Base-by-base conservation (phyloP, 2,888 invertebrate species). In the Leptinotarsa rubiginosa region DNA sequence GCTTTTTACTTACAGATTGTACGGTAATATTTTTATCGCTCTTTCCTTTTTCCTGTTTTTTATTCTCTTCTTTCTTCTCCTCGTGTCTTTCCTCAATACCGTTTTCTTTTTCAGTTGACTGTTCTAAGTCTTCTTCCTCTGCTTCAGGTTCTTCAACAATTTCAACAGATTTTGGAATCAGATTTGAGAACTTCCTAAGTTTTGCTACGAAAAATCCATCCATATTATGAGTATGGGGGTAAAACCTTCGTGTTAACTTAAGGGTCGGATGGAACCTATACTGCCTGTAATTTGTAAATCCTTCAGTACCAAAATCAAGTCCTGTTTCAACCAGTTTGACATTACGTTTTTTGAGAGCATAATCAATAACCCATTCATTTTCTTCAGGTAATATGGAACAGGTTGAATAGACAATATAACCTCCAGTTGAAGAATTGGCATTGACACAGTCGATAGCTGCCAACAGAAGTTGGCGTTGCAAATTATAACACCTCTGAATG, bases 131-230 rank as follows among this genome's bases (percentile, higher is more conserved):
- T 31, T 88, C 88, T 47, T 89, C 89, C 75, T 88, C 88, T 62
- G 88, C 88, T 78, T 89, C 89, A 82, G 89, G 89, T 70, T 82
- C 77, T 47, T 82, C 82, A 49, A 81, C 81, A 41, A 81, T 79
- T 10, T 70, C 76, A 41, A 41, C 10, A 75, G 83, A 74, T 76
- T 87, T 81, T 79, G 89, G 79, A 62, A 84, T 83, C 16, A 92
- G 90, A 89, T 98, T 96, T 0, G 96, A 96, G 86, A 98, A 95
- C 86, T 99, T 99, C 89, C 97, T 97, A 16, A 99, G 88, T 89
- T 99, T 99, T 0, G 98, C 98, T 1, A 99, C 98, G 89, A 94
- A 99, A 88, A 99, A 99, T 4, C 99, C 99, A 88, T 99, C 99
- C 95, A 99, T 96, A 86, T 99, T 99, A 87, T 99, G 97, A 3